Evolutionary conservation across 2,113 vertebrate genomes (phyloP), one percentile per base, ranked within the genome.

Genomic region (Grus americana): DNA sequence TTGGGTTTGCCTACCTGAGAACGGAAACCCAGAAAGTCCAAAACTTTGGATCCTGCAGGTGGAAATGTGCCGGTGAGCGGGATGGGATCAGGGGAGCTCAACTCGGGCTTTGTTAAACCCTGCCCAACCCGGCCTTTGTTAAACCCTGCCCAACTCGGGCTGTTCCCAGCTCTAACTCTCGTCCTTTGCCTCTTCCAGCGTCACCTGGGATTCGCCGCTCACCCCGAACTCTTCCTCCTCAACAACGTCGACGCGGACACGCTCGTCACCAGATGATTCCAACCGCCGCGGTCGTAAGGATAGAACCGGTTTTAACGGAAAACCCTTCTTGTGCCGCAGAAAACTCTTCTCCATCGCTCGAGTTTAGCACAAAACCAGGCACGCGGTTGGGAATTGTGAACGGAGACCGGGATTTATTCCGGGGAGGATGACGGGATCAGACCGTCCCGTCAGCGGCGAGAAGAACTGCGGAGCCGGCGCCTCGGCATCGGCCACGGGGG

Each of bases 161-260:
- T 27, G 11, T 23, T 14, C 42, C 70, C 7, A 15, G 55, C 91
- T 36, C 68, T 96, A 78, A 97, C 11, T 32, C 26, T 40, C 1
- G 6, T 47, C 91, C 90, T 95, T 91, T 44, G 24, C 93, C 81
- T 92, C 67, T 68, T 67, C 44, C 90, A 99, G 98, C 97, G 83
- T 59, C 98, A 55, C 5, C 63, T 98, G 92, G 98, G 98, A n/a
- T 92, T 98, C n/a, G 97, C 94, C 1, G 89, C 95, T 42, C 98
- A 86, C 95, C 98, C 98, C 13, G 99, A 99, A 88, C 97, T 99
- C 79, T 99, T 98, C 96, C 96, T 99, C 36, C 97, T 99, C 78
- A 98, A 97, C 65, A 96, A 96, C n/a, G 96, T 99, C 62, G 99
- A 99, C 17, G 34, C 96, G 1, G 97, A 97, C 50, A 11, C 90